Evolutionary conservation across 92 coral and sea anemone species (phyloP).

Genomic region (Paragorgia papillata): DNA sequence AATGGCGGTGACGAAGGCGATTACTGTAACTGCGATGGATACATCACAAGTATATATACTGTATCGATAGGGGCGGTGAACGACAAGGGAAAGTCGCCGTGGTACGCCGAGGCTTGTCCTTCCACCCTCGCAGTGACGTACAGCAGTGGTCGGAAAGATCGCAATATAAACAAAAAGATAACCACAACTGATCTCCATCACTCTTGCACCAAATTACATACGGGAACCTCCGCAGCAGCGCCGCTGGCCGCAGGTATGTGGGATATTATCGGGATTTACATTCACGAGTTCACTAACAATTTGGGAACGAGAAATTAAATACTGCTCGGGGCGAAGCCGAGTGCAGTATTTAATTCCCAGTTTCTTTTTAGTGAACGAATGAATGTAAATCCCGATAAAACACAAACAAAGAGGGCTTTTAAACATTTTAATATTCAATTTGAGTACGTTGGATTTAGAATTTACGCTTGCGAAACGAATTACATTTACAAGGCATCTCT

Average conservation of each 20-base stretch:
- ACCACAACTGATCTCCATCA: constrained; percentile 86
- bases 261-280: too few species aligned
- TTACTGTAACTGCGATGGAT: constrained; percentile 98
- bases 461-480: too few species aligned
- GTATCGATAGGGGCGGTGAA: constrained; percentile 94
- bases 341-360: too few species aligned
- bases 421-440: too few species aligned
- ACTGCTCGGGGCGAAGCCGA: too few species aligned
- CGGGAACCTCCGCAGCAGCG: constrained; percentile 99
- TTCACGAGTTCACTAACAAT: too few species aligned
- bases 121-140: constrained; percentile 96
- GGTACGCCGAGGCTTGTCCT: constrained; percentile 99
- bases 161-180: constrained; percentile 63
- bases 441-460: too few species aligned
- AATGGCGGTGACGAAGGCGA: constrained; percentile 92
- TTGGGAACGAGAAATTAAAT: too few species aligned
- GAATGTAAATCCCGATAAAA: too few species aligned
- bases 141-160: constrained; percentile 85
- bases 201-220: constrained; percentile 82
- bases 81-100: constrained; percentile 94
- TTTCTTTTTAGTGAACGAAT: too few species aligned
- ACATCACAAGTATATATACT: constrained; percentile 93
- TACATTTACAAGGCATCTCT: too few species aligned
- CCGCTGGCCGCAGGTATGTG: constrained; percentile 99
- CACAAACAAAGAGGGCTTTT: too few species aligned